These are phyloP conservation scores for Bucco capensis DNA, from an alignment of 2,113 vertebrate genomes.

Conservation along the genomic window DNA sequence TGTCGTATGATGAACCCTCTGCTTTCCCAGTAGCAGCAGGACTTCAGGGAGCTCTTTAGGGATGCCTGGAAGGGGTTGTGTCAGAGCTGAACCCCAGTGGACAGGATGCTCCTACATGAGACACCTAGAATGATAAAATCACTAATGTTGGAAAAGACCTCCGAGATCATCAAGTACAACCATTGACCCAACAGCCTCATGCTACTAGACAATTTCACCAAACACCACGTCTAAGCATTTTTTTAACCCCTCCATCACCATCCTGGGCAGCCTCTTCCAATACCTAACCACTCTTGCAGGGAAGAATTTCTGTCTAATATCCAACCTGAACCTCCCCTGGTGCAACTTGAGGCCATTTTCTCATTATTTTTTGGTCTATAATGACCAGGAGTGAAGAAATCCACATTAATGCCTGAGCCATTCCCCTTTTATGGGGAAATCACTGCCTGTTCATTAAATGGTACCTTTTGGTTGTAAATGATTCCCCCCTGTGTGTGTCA, in stretches of 20 bases:
- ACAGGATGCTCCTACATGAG: not conserved
- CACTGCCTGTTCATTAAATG: not conserved
- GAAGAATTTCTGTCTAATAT: too few relatives aligned
- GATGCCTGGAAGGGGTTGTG: not conserved
- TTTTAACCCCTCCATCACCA: too few relatives aligned
- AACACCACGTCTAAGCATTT: too few relatives aligned
- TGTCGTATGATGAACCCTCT: rapidly evolving
- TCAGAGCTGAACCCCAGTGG: rapidly evolving
- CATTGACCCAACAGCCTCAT: too few relatives aligned
- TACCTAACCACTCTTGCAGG: too few relatives aligned
- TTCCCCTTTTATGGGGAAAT: not conserved
- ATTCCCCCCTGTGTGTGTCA: not conserved
- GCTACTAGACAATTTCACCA: too few relatives aligned
- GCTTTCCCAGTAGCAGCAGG: not conserved
- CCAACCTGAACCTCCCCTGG: too few relatives aligned
- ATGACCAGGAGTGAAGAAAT: not conserved
- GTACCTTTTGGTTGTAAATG: not conserved
- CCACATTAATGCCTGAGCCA: rapidly evolving
- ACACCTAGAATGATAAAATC: rapidly evolving
- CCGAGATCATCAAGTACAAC: too few relatives aligned
- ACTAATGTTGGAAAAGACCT: too few relatives aligned
- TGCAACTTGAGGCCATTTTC: too few relatives aligned
- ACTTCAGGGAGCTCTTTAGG: not conserved
- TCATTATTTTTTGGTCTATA: not conserved
- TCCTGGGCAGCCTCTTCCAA: too few relatives aligned